Conservation (phyloP, 2,888 invertebrate genomes). For the Microplitis deprimator region DNA sequence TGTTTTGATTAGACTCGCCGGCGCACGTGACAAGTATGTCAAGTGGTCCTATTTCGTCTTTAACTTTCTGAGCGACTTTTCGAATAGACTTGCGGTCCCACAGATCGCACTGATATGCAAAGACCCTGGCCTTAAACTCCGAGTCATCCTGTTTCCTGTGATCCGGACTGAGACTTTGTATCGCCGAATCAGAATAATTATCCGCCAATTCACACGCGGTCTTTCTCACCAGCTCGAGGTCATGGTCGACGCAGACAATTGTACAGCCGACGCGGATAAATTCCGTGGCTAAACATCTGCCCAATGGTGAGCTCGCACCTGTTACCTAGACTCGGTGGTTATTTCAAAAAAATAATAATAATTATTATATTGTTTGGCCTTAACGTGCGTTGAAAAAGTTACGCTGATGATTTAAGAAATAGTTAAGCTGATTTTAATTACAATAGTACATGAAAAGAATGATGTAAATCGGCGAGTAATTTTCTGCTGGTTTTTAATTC, state of each 20-base stretch:
- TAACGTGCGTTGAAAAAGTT: too few species aligned
- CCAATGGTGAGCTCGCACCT: constrained; percentile 60
- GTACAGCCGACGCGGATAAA: constrained; percentile 62
- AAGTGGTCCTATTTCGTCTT: constrained; percentile 60
- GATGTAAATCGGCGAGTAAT: neutral
- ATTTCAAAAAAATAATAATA: too few species aligned
- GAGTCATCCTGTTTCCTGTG: constrained; percentile 51
- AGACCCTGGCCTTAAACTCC: constrained; percentile 44
- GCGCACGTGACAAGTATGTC: constrained; percentile 65
- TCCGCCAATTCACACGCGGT: constrained; percentile 47
- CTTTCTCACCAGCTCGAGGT: constrained; percentile 50
- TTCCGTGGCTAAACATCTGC: constrained; percentile 61
- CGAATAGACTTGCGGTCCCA: constrained; percentile 58
- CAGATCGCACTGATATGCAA: constrained; percentile 61
- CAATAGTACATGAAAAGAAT: neutral
- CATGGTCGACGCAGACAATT: constrained; percentile 62
- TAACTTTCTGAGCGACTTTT: constrained; percentile 57
- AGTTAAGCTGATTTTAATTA: neutral
- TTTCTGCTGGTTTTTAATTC: neutral
- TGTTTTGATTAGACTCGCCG: constrained; percentile 54
- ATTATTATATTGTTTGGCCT: too few species aligned
- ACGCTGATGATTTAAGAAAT: too few species aligned
- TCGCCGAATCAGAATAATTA: constrained; percentile 45
- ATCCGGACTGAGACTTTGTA: constrained; percentile 50
- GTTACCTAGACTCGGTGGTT: constrained; percentile 52